These are phyloP conservation scores for Schlechtendalia chinensis DNA, from an alignment of 1,140 invertebrate species.

Conservation along the genomic window DNA sequence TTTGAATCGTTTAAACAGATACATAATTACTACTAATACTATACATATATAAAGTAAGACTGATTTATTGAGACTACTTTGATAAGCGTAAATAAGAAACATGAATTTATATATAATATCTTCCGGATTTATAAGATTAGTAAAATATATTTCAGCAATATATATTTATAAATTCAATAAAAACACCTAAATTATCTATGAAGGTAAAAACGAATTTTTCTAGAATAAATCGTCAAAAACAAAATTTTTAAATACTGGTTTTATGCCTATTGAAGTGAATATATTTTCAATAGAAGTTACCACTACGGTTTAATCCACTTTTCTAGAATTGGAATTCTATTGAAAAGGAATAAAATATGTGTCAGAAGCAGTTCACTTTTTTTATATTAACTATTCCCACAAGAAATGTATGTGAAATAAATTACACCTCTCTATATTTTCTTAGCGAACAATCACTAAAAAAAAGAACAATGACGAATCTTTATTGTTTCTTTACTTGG, in stretches of 20 bases:
- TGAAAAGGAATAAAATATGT: neutral
- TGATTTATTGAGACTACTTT: too few relatives aligned
- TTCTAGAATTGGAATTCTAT: neutral
- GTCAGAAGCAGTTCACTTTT: neutral
- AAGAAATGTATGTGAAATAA: constrained; percentile 18
- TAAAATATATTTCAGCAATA: too few relatives aligned
- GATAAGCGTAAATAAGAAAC: too few relatives aligned
- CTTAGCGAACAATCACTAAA: constrained; percentile 19
- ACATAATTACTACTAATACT: too few relatives aligned
- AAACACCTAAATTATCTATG: too few relatives aligned
- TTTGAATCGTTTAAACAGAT: too few relatives aligned
- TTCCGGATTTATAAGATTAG: too few relatives aligned
- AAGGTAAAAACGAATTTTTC: too few relatives aligned
- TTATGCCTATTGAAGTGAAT: neutral
- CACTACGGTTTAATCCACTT: neutral
- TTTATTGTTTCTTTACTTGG: constrained; percentile 30
- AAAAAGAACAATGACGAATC: constrained; percentile 22
- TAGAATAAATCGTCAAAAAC: too few relatives aligned
- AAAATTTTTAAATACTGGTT: neutral
- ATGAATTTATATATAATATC: too few relatives aligned
- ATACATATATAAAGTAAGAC: too few relatives aligned
- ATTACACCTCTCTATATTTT: constrained; percentile 15
- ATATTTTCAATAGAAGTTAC: neutral
- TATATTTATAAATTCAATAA: too few relatives aligned
- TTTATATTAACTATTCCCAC: neutral